These are phyloP conservation scores for Pollachius pollachius DNA, from an alignment of 2,113 vertebrate species.

Conservation along the genomic window DNA sequence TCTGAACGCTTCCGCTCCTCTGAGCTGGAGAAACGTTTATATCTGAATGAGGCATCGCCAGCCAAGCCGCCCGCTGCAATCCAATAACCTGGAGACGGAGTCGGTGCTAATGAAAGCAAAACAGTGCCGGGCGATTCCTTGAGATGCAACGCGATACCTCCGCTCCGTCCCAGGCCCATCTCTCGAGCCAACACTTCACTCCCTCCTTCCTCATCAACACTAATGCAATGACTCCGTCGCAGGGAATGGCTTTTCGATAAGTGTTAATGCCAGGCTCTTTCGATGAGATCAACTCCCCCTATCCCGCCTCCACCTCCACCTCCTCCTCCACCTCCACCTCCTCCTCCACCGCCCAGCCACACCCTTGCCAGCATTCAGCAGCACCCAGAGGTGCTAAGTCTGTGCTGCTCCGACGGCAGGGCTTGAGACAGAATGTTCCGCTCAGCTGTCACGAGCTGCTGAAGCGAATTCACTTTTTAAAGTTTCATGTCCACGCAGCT, in stretches of 20 bases:
- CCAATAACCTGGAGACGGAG: constrained; percentile 37
- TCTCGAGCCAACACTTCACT: constrained; percentile 1
- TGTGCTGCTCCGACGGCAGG: neutral
- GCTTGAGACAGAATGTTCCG: constrained; percentile 26
- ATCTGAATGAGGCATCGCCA: constrained; percentile 55
- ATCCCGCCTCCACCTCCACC: too few species aligned
- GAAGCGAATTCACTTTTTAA: neutral
- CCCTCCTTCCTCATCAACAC: constrained; percentile 24
- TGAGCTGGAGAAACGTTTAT: constrained; percentile 36
- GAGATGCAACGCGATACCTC: constrained; percentile 54
- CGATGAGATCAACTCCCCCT: too few species aligned
- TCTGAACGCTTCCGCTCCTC: constrained; percentile 36
- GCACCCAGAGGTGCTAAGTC: too few species aligned
- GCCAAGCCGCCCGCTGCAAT: constrained; percentile 40
- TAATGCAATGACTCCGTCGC: constrained; percentile 43
- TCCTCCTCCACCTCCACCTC: too few species aligned
- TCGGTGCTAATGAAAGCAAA: constrained; percentile 59
- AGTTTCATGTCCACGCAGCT: neutral
- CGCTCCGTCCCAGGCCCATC: constrained; percentile 22
- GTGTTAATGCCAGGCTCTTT: constrained; percentile 21
- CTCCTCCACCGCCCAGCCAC: too few species aligned
- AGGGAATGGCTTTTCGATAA: constrained; percentile 3
- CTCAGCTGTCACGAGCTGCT: constrained; percentile 20
- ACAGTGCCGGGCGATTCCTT: constrained; percentile 15
- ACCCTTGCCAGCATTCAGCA: too few species aligned